These are phyloP conservation scores for Luidia sarsii DNA, from an alignment of 53 echinoderm and acorn worm species.

Conservation along the genomic window DNA sequence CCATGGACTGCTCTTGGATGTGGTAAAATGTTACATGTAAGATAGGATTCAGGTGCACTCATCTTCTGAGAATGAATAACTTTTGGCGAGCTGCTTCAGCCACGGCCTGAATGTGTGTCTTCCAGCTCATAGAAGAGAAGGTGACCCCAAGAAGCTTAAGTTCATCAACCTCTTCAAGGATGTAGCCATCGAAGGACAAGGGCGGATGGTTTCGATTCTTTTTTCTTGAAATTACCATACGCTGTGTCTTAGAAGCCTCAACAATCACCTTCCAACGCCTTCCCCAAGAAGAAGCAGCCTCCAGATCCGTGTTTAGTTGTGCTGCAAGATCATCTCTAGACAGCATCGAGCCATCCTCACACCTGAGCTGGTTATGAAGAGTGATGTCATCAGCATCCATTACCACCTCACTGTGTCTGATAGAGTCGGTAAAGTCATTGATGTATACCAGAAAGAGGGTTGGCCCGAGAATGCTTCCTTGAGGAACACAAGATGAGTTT, in stretches of 20 bases:
- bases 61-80: constrained; percentile 14
- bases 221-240: background rate
- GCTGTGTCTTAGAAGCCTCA: background rate
- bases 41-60: constrained; percentile 11
- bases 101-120: background rate
- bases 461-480: constrained; percentile 33
- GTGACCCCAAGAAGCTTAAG: constrained; percentile 18
- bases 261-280: background rate
- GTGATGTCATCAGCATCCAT: constrained; percentile 35
- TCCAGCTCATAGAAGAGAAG: constrained; percentile 4
- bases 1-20: background rate
- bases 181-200: constrained; percentile 7
- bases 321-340: constrained; percentile 3
- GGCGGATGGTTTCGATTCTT: background rate
- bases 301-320: background rate
- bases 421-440: constrained; percentile 16
- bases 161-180: constrained; percentile 9
- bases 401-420: constrained; percentile 15
- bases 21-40: background rate
- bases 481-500: background rate
- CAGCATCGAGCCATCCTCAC: constrained; percentile 1
- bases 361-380: constrained; percentile 1
- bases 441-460: constrained; percentile 2
- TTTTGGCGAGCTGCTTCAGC: constrained; percentile 14
- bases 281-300: constrained; percentile 22